Conservation (phyloP, 2,113 vertebrate genomes). For the Callocephalon fimbriatum region DNA sequence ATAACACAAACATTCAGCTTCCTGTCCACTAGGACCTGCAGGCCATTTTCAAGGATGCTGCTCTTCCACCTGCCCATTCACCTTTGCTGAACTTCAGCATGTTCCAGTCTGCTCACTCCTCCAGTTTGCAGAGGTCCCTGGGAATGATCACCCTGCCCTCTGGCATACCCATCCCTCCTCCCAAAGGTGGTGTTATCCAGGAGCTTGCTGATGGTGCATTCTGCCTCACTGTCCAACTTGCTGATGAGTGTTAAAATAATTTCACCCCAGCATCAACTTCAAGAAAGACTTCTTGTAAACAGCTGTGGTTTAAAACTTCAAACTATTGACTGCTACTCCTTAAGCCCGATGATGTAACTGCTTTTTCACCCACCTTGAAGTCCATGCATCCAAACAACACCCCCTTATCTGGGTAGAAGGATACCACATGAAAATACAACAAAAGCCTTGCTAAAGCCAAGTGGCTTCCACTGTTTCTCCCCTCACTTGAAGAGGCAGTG, state of each 20-base stretch:
- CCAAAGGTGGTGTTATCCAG: neutral
- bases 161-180: neutral
- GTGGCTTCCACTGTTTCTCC: neutral
- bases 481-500: neutral
- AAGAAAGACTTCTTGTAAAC: neutral
- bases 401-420: neutral
- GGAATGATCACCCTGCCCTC: neutral
- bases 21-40: accelerated
- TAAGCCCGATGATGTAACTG: neutral
- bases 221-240: neutral
- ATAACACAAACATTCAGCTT: neutral
- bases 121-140: neutral
- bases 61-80: neutral
- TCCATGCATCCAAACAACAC: neutral
- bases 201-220: neutral
- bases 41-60: neutral
- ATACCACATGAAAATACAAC: neutral
- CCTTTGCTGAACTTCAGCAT: neutral
- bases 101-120: neutral
- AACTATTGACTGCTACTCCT: neutral
- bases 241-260: neutral
- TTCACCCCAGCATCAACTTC: neutral
- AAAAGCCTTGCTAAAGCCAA: neutral
- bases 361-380: neutral
- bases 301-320: neutral